Evolutionary conservation across 2,888 invertebrate species (phyloP), one percentile per base, ranked within the genome.

Genomic region (Helobdella robusta): DNA sequence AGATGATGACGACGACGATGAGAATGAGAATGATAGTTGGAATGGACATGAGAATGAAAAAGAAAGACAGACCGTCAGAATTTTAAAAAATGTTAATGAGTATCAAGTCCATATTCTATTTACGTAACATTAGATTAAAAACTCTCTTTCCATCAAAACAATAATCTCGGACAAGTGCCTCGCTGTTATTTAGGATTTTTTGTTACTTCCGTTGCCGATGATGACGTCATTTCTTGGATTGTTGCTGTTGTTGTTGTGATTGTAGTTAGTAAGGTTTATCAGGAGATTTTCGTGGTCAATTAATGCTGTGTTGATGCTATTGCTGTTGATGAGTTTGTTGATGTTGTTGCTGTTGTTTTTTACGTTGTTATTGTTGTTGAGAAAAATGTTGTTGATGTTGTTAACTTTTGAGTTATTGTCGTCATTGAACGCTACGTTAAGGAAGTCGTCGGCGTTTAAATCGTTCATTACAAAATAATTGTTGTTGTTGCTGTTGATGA

Each of bases 191-290:
- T 18, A 15, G 8, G 8, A 18, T 15, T 40, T 15, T 40, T 40
- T 40, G 40, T 40, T 40, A 15, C 18, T 40, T 11, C 40, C 18
- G 40, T 40, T 40, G 8, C 8, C 18, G 40, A 40, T 40, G 40
- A 40, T 40, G 40, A 15, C 56, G 28, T 28, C 56, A 56, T 56
- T 28, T 56, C 32, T n/a, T 25, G 56, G 32, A 11, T 30, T 28
- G 25, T 18, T 15, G 50, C n/a, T 60, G 62, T 62, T 44, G 44
- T 25, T 20, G 44, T 60, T 20, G 20, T 50, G 25, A 20, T 50
- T 40, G 25, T 40, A 20, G 40, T 40, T 60, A 25, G 44, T 60
- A 46, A 56, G 56, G 28, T 56, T 56, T 32, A 56, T 56, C 28
- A 56, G 28, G 32, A 56, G 28, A 18, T 56, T 30, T 5, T 56